Base-by-base conservation (phyloP, 2,797 vertebrate genomes). In the Huso huso region DNA sequence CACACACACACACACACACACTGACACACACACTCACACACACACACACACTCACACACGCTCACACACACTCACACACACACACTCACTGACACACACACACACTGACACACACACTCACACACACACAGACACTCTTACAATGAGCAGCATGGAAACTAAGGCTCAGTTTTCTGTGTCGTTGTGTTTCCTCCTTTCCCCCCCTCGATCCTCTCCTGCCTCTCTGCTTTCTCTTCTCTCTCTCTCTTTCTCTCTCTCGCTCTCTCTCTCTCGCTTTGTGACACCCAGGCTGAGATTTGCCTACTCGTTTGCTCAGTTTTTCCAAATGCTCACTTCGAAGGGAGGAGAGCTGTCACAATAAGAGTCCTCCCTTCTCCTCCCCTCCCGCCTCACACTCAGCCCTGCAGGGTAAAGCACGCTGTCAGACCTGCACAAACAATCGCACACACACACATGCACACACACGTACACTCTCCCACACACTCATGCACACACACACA, bases 291-390 rank as follows among this genome's bases (percentile, higher is more conserved):
- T 77, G 75, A 76, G 71, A 69, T 77, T 75, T 49, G 11, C 1
- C n/a, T 18, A 13, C 10, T 66, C 53, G 13, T 66, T 61, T 48
- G 37, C 80, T 78, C 83, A 71, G 79, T 75, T 78, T 81, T 81
- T 78, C 78, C 82, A 74, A 83, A 82, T 75, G 82, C 73, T 79
- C 80, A 61, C 79, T 70, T 62, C 72, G 78, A 71, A 79, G 77
- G 75, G 73, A 77, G 72, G 79, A 77, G 80, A 78, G 75, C 51
- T 87, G 82, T 86, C 86, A 88, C 82, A 84, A 85, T 88, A 87
- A 86, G 73, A 85, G 84, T 86, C 85, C 82, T 71, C 70, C 77
- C 70, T 70, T 69, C 65, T 68, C 23, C 69, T 74, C 74, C 68
- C 49, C 2, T 66, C 11, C 18, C 52, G 52, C 5, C 61, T 13